Evolutionary conservation across 2,888 invertebrate species (phyloP).

Genomic region (Tortricodes alternella): DNA sequence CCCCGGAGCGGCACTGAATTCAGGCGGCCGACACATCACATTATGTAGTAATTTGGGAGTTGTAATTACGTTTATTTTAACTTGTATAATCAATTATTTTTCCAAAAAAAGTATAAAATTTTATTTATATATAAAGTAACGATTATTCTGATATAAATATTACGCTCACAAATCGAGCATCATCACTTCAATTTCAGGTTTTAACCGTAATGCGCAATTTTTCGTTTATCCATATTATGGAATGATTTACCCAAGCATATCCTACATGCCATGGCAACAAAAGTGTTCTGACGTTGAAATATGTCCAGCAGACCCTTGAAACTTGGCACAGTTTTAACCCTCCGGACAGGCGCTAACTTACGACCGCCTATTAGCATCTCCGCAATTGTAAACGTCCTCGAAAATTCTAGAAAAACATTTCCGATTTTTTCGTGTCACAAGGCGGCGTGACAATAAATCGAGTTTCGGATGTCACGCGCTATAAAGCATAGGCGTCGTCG

Average conservation of each 20-base stretch:
- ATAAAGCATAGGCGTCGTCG: conserved; percentile 80
- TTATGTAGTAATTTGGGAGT: too few species aligned
- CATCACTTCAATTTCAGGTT: background rate
- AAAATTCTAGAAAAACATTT: conserved; percentile 44
- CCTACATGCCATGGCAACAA: background rate
- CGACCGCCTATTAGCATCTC: conserved; percentile 27
- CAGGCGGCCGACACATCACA: too few species aligned
- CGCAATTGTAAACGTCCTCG: conserved; percentile 33
- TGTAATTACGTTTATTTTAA: too few species aligned
- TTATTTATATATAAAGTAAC: too few species aligned
- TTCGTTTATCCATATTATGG: background rate
- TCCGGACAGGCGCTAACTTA: conserved; percentile 24
- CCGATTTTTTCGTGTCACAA: conserved; percentile 53
- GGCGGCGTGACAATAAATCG: conserved; percentile 76
- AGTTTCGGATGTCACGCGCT: conserved; percentile 79
- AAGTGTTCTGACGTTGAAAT: conserved; percentile 1
- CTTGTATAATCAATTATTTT: too few species aligned
- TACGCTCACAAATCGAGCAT: too few species aligned
- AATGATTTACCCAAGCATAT: background rate
- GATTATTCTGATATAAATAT: too few species aligned
- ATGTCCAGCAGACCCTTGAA: conserved; percentile 10
- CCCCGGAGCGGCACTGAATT: too few species aligned
- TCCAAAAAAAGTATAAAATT: too few species aligned
- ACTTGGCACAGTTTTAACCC: conserved; percentile 27
- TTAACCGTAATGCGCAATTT: background rate